Percentiles rank a stretch among this genome's conserved stretches.
These are phyloP conservation scores for Acanthurus tractus DNA, from an alignment of 2,797 vertebrate genomes.

Conservation along the genomic window DNA sequence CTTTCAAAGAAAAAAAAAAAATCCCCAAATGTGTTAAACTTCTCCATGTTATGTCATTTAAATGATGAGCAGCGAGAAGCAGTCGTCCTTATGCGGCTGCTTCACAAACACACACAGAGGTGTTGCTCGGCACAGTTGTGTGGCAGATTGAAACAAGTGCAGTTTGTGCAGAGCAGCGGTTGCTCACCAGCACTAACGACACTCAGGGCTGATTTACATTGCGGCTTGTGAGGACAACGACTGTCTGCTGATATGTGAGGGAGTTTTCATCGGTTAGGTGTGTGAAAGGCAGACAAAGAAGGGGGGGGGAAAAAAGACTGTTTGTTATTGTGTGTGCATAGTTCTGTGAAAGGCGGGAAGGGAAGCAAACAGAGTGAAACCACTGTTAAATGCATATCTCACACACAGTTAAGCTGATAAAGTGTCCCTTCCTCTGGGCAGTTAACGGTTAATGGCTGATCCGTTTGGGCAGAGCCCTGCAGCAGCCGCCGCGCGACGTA, in stretches of 20 bases:
- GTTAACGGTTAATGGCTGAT: slow-evolving; percentile 71
- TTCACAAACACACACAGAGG: not conserved
- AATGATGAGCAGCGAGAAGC: not conserved
- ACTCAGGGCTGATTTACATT: slow-evolving; percentile 55
- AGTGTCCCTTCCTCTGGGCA: slow-evolving; percentile 38
- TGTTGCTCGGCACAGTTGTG: slow-evolving; percentile 25
- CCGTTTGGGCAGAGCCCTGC: slow-evolving; percentile 12
- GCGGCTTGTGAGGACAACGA: not conserved
- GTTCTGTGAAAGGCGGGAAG: slow-evolving; percentile 39
- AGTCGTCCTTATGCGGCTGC: not conserved
- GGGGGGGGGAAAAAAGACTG: not conserved
- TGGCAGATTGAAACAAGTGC: slow-evolving; percentile 11
- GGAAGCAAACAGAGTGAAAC: slow-evolving; percentile 61
- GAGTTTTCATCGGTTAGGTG: slow-evolving; percentile 13
- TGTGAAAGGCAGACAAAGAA: slow-evolving; percentile 29
- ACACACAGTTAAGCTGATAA: slow-evolving; percentile 55
- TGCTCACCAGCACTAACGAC: slow-evolving; percentile 40
- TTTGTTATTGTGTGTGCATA: slow-evolving; percentile 17
- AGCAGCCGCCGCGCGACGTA: not conserved
- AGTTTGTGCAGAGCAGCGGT: slow-evolving; percentile 32
- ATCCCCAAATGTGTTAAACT: not conserved
- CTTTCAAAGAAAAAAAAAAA: not conserved
- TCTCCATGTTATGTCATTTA: not conserved
- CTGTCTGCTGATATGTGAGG: slow-evolving; percentile 43
- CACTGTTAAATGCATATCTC: slow-evolving; percentile 36